Conservation (phyloP, 2,797 vertebrate genomes). For the Natrix natrix region DNA sequence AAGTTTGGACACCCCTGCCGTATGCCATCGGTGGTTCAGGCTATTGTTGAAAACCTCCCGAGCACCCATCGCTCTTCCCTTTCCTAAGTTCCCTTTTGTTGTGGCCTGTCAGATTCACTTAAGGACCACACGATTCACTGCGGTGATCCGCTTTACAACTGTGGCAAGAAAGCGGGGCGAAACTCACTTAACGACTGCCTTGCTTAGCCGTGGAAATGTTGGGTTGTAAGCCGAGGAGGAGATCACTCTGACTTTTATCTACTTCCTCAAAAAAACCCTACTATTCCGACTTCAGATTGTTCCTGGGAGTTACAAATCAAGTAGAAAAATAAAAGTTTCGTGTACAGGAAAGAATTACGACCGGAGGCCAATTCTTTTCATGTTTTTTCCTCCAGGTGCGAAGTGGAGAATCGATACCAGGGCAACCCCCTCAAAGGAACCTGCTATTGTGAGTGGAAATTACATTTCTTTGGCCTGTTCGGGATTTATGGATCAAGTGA, state of each 20-base stretch:
- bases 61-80: no score
- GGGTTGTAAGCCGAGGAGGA: neutral
- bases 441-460: conserved; percentile 92
- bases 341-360: conserved; percentile 19
- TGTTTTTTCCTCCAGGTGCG: conserved; percentile 80
- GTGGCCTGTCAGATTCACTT: no score
- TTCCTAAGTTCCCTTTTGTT: no score
- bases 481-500: neutral
- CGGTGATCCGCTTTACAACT: no score
- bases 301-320: neutral
- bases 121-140: no score
- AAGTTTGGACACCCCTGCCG: no score
- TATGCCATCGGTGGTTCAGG: no score
- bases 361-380: neutral
- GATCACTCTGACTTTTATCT: neutral
- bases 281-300: neutral
- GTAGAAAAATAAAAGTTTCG: neutral
- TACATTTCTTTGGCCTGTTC: conserved; percentile 40
- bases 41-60: no score
- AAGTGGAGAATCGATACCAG: conserved; percentile 97
- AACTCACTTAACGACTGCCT: no score
- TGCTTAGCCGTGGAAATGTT: neutral
- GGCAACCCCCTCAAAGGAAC: conserved; percentile 99
- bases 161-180: no score
- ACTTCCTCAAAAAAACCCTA: neutral